A percentile compares a stretch with the other conserved stretches of the same genome.
Conservation (phyloP, 2,113 vertebrate species). For the Chionomys nivalis region DNA sequence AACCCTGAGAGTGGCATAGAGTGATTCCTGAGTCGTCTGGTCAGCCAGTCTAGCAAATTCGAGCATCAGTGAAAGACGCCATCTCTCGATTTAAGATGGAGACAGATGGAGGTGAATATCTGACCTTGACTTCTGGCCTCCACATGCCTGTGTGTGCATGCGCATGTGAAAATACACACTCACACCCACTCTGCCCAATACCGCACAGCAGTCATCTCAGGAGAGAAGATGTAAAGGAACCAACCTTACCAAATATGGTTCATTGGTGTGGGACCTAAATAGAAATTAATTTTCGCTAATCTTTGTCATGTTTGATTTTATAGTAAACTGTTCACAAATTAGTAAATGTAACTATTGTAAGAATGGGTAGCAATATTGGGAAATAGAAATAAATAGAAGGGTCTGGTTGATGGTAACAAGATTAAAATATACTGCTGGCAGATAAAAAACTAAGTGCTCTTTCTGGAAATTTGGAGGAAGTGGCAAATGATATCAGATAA, state of each 20-base stretch:
- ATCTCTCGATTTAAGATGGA: not conserved
- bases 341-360: not conserved
- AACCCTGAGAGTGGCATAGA: not conserved
- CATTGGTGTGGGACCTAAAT: not conserved
- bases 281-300: not conserved
- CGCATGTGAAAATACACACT: rapidly evolving
- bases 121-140: not conserved
- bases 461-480: conserved; percentile 59
- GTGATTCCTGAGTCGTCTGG: not conserved
- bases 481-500: conserved; percentile 30
- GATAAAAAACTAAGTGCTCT: conserved; percentile 38
- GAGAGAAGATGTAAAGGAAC: not conserved
- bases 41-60: not conserved
- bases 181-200: too few relatives aligned
- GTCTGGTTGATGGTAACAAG: not conserved
- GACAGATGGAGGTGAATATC: not conserved
- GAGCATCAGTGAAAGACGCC: not conserved
- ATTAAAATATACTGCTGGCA: conserved; percentile 32
- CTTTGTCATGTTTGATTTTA: not conserved
- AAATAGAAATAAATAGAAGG: not conserved
- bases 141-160: rapidly evolving
- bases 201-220: not conserved
- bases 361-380: not conserved
- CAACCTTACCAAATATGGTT: not conserved
- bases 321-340: not conserved